Evolutionary conservation across 2,888 invertebrate species (phyloP).

Genomic region (Nomada fabriciana): DNA sequence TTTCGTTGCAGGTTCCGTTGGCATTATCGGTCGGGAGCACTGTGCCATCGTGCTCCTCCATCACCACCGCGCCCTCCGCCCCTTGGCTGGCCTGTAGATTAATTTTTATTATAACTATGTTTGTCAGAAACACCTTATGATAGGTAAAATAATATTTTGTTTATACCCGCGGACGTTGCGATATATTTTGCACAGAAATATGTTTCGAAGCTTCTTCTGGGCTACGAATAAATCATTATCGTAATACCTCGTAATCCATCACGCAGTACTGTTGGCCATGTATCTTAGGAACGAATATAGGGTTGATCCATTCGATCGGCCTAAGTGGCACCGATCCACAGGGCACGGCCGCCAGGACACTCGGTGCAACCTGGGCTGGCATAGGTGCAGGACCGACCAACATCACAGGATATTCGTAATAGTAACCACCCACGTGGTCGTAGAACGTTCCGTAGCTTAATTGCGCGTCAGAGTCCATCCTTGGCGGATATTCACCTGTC

Average conservation of each 20-base stretch:
- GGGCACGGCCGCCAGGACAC: constrained; percentile 83
- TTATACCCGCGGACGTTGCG: too few species aligned
- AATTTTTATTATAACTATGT: not conserved
- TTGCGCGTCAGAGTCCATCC: constrained; percentile 73
- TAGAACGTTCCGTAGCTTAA: constrained; percentile 81
- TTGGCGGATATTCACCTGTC: constrained; percentile 73
- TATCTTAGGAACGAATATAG: constrained; percentile 81
- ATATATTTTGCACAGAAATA: not conserved
- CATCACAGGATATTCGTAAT: constrained; percentile 83
- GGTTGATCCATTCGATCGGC: constrained; percentile 85
- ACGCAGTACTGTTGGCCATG: constrained; percentile 79
- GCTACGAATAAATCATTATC: not conserved
- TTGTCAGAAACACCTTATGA: too few species aligned
- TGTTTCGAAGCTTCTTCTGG: too few species aligned
- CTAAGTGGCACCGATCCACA: constrained; percentile 84
- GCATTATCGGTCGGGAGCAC: constrained; percentile 61
- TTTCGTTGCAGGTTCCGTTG: constrained; percentile 70
- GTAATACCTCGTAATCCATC: constrained; percentile 79
- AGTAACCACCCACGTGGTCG: constrained; percentile 81
- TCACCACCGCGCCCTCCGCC: constrained; percentile 73
- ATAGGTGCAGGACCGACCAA: constrained; percentile 82
- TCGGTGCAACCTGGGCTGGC: constrained; percentile 77
- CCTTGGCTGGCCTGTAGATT: constrained; percentile 62
- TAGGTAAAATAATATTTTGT: too few species aligned
- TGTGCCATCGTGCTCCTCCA: constrained; percentile 66